phyloP scores from a whole-genome alignment of 2,888 invertebrate species.

The Didymodactylos carnosus region DNA sequence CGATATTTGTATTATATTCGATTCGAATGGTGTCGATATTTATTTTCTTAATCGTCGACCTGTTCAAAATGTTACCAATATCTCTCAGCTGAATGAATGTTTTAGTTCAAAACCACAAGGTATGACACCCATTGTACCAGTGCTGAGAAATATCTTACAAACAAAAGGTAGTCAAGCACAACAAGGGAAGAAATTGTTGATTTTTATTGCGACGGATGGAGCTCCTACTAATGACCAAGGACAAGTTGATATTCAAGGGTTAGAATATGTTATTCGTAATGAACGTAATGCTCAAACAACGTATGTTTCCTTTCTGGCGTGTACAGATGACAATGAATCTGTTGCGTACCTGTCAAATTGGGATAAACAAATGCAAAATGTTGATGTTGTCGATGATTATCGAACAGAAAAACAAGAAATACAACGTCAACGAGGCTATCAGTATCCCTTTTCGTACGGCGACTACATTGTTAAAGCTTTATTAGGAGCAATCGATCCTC shows the following conservation, averaged over 20 bases:
- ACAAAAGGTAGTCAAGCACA: background rate
- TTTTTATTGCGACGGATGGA: slow-evolving; percentile 13
- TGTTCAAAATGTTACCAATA: background rate
- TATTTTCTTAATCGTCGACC: slow-evolving; percentile 9
- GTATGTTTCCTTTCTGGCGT: slow-evolving; percentile 1
- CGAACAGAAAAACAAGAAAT: slow-evolving; percentile 8
- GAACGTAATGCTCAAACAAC: slow-evolving; percentile 1
- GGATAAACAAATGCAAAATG: slow-evolving; percentile 3
- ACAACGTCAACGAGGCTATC: background rate
- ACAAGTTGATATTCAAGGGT: background rate
- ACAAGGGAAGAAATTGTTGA: slow-evolving; percentile 1
- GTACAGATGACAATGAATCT: slow-evolving; percentile 5
- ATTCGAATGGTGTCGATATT: slow-evolving; percentile 5
- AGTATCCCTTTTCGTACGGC: slow-evolving; percentile 10
- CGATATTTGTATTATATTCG: slow-evolving; percentile 9
- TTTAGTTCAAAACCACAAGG: background rate
- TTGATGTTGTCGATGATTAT: slow-evolving; percentile 14
- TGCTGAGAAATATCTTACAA: background rate
- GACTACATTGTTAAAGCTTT: slow-evolving; percentile 13
- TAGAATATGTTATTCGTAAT: slow-evolving; percentile 2
- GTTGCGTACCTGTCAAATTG: slow-evolving; percentile 9
- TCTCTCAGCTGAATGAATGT: background rate
- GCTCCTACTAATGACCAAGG: slow-evolving; percentile 9
- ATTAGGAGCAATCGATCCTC: background rate
- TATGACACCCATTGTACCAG: slow-evolving; percentile 1